Conservation (phyloP, 2,888 invertebrate genomes). For the Dexiosoma caninum region DNA sequence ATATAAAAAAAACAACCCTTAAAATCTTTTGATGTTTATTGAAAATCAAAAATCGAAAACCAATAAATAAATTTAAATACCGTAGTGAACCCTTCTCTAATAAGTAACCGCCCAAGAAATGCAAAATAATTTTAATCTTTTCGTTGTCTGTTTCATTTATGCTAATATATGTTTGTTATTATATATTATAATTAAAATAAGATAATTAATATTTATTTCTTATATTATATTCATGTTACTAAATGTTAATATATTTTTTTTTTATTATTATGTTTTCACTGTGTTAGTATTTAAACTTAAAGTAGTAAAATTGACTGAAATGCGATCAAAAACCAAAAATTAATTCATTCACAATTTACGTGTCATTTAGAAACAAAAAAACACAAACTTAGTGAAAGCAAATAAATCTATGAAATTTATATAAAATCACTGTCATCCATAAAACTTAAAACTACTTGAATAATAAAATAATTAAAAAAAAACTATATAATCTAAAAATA, state of each 20-base stretch:
- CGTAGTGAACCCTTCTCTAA: constrained; percentile 59
- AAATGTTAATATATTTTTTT: constrained; percentile 40
- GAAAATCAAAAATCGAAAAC: constrained; percentile 18
- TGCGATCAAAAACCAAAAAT: not conserved
- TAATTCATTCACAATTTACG: constrained; percentile 39
- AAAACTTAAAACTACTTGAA: constrained; percentile 26
- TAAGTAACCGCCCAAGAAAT: constrained; percentile 59
- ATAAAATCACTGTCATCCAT: constrained; percentile 60
- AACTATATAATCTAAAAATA: constrained; percentile 6
- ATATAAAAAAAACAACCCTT: no score
- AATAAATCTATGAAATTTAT: constrained; percentile 24
- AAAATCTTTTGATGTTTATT: constrained; percentile 41
- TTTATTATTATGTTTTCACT: constrained; percentile 39
- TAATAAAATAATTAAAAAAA: constrained; percentile 23
- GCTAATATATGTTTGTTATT: not conserved
- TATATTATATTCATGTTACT: constrained; percentile 15
- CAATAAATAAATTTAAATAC: constrained; percentile 8
- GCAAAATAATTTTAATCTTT: constrained; percentile 49
- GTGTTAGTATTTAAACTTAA: constrained; percentile 15
- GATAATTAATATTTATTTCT: constrained; percentile 23
- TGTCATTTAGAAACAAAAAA: constrained; percentile 34
- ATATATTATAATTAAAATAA: not conserved
- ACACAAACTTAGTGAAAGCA: not conserved
- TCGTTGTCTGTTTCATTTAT: constrained; percentile 40
- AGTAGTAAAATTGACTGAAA: constrained; percentile 60